Base-by-base conservation (phyloP, 2,113 vertebrate species). In the Anseranas semipalmata region DNA sequence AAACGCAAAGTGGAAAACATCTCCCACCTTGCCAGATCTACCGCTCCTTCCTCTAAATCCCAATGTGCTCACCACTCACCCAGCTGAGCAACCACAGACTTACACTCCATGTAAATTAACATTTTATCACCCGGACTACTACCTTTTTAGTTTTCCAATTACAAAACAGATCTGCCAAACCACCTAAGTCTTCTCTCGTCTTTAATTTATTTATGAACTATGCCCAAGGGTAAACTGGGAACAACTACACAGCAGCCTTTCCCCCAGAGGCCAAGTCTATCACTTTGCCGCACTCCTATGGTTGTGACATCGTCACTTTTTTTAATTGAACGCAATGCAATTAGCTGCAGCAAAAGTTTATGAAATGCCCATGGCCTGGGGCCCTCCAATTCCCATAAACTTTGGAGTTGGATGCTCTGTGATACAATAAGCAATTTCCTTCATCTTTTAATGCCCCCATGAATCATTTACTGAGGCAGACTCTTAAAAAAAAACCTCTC, bases 371-470 rank as follows among this genome's bases (percentile, higher is more conserved):
- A 67, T 55, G 20, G 77, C 93, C 86, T 78, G 86, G 58, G 66
- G 82, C 78, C 45, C 78, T 90, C 65, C 24, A 27, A 66, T 81
- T 93, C 89, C 81, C 82, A 94, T 94, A 96, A 97, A 95, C 65
- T 65, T 92, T 86, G 81, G 88, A 96, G 81, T 7, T 94, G 71
- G 73, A 89, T 90, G 90, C 63, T 95, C 80, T 88, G 86, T 7
- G 48, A 96, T 80, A 87, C 93, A 96, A 92, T 67, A 95, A 96
- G 77, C 74, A 90, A 97, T 95, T 97, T 94, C 95, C 95, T 95
- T 95, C 96, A 92, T 94, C 91, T 97, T 93, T 96, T 92, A 96
- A 89, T 71, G 81, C 88, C 87, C 82, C 82, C 4, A 3, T 92
- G 95, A 96, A 93, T 80, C 65, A 85, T 89, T 97, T 96, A 94